Conservation (phyloP, 53 echinoderm and acorn worm genomes). For the Echinometra lucunter region DNA sequence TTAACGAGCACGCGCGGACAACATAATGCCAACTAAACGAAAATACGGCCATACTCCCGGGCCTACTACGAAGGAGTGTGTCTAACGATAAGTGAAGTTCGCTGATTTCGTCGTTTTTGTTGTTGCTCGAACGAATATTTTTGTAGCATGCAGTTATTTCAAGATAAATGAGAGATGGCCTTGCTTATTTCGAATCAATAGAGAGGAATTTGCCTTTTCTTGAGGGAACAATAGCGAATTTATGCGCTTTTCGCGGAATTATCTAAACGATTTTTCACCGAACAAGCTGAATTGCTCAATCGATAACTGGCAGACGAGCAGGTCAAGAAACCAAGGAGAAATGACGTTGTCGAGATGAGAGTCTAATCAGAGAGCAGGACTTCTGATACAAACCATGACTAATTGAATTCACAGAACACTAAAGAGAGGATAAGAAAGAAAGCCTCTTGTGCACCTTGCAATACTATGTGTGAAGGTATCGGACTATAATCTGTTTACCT, state of each 20-base stretch:
- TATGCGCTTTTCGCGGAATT: neutral
- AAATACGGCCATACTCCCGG: neutral
- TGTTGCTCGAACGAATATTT: neutral
- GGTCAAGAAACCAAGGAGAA: neutral
- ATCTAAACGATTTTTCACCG: slow-evolving; percentile 27
- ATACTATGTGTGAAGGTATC: too few relatives aligned
- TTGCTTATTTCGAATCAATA: neutral
- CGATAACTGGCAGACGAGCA: neutral
- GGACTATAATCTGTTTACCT: too few relatives aligned
- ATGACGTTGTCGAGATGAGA: neutral
- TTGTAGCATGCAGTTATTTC: neutral
- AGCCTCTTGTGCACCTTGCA: too few relatives aligned
- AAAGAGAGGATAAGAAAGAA: neutral
- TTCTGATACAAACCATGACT: neutral
- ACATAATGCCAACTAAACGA: neutral
- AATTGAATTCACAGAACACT: neutral
- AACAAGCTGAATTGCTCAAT: neutral
- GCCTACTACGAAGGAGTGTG: neutral
- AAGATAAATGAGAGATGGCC: slow-evolving; percentile 13
- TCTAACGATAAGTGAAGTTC: neutral
- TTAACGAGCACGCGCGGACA: neutral
- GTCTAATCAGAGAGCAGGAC: neutral
- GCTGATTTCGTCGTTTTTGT: neutral
- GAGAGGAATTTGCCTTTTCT: neutral
- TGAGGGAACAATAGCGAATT: neutral